Evolutionary conservation across 2,113 vertebrate species (phyloP).

Genomic region (Paedocypris sp.): DNA sequence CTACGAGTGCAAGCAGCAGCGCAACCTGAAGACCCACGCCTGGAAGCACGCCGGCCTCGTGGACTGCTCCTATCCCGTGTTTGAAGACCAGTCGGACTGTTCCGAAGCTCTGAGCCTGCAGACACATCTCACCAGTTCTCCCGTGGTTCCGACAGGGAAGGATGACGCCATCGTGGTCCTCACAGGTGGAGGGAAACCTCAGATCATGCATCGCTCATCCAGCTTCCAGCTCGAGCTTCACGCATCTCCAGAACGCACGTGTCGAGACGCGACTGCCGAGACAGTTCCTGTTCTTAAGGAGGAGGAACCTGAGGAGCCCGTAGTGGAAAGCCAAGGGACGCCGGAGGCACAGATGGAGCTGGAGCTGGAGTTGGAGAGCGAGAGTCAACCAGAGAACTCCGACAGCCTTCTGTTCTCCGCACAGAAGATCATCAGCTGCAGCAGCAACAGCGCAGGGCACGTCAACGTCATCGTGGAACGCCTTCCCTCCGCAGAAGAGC

Average conservation of each 20-base stretch:
- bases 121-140: not conserved
- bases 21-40: slow-evolving; percentile 93
- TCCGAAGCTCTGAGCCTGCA: slow-evolving; percentile 31
- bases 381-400: slow-evolving; percentile 28
- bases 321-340: slow-evolving; percentile 65
- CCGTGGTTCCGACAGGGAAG: slow-evolving; percentile 5
- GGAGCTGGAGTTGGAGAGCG: slow-evolving; percentile 63
- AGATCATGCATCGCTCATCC: slow-evolving; percentile 53
- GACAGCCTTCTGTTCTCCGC: slow-evolving; percentile 90
- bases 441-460: slow-evolving; percentile 79
- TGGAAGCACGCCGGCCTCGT: slow-evolving; percentile 95
- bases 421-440: slow-evolving; percentile 90
- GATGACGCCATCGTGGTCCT: slow-evolving; percentile 73
- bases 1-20: slow-evolving; percentile 93
- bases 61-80: slow-evolving; percentile 92
- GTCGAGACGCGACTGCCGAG: slow-evolving; percentile 25
- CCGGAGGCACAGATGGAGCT: slow-evolving; percentile 61
- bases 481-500: slow-evolving; percentile 78
- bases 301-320: slow-evolving; percentile 59
- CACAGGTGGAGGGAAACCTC: slow-evolving; percentile 46
- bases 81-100: slow-evolving; percentile 75
- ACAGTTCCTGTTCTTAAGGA: slow-evolving; percentile 41
- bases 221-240: slow-evolving; percentile 73
- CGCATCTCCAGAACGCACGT: slow-evolving; percentile 46
- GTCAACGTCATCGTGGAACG: slow-evolving; percentile 97